Conservation (phyloP, 2,888 invertebrate species). For the Calameuta idolon region DNA sequence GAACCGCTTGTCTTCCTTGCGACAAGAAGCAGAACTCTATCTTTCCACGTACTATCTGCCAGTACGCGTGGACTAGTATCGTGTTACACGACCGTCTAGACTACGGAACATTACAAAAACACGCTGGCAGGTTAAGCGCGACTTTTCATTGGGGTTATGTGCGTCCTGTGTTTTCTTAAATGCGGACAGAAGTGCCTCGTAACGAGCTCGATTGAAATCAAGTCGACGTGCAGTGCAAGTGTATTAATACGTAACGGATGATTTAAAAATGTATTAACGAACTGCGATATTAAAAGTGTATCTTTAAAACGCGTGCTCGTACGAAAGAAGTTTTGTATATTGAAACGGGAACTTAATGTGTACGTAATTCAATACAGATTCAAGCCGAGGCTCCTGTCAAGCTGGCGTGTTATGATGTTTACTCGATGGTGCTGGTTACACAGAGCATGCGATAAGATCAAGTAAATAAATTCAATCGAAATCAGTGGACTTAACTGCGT, state of each 20-base stretch:
- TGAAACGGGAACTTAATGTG: not conserved
- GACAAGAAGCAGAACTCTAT: conserved; percentile 6
- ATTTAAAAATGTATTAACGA: not conserved
- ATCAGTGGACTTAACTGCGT: not conserved
- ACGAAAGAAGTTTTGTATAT: not conserved
- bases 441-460: conserved; percentile 22
- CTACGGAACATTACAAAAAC: conserved; percentile 6
- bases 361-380: not conserved
- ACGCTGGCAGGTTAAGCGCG: not conserved
- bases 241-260: not conserved
- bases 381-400: not conserved
- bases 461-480: conserved; percentile 17
- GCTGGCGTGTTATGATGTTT: conserved; percentile 29
- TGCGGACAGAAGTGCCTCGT: not conserved
- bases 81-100: conserved; percentile 31
- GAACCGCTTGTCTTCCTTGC: not conserved
- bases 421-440: conserved; percentile 22
- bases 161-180: not conserved
- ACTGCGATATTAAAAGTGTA: not conserved
- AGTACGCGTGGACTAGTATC: conserved; percentile 29
- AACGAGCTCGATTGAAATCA: not conserved
- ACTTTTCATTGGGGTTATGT: not conserved
- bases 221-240: not conserved
- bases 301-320: not conserved
- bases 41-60: not conserved